Conservation (phyloP, 2,888 invertebrate species). For the Xestoiulus laeticollis region DNA sequence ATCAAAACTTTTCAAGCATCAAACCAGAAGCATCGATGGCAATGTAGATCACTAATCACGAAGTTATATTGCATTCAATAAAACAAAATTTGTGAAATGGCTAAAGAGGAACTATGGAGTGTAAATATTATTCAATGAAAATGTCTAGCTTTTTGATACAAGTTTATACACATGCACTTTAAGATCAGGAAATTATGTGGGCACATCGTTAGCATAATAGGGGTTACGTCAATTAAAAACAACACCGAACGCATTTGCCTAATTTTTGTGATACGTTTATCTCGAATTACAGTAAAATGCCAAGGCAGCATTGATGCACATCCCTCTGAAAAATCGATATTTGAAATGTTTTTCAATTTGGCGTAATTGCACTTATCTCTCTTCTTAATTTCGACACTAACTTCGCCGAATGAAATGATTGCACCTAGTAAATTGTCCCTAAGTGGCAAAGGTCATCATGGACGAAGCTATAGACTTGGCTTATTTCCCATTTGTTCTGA, state of each 20-base stretch:
- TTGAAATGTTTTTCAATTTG: conserved; percentile 17
- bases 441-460: not conserved
- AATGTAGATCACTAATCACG: no score
- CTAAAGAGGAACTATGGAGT: no score
- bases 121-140: no score
- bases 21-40: no score
- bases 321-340: not conserved
- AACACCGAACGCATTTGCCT: not conserved
- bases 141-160: no score
- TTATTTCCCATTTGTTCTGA: not conserved
- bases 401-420: not conserved
- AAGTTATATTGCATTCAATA: no score
- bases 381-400: not conserved
- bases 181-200: not conserved
- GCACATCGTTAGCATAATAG: not conserved
- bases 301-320: not conserved
- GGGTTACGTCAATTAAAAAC: not conserved
- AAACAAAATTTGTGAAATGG: no score
- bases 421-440: not conserved
- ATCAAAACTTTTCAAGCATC: no score
- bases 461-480: not conserved
- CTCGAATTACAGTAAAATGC: not conserved
- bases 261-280: not conserved
- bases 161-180: not conserved
- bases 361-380: conserved; percentile 35